phyloP scores from a whole-genome alignment of 2,113 vertebrate genomes.

The Junco hyemalis region DNA sequence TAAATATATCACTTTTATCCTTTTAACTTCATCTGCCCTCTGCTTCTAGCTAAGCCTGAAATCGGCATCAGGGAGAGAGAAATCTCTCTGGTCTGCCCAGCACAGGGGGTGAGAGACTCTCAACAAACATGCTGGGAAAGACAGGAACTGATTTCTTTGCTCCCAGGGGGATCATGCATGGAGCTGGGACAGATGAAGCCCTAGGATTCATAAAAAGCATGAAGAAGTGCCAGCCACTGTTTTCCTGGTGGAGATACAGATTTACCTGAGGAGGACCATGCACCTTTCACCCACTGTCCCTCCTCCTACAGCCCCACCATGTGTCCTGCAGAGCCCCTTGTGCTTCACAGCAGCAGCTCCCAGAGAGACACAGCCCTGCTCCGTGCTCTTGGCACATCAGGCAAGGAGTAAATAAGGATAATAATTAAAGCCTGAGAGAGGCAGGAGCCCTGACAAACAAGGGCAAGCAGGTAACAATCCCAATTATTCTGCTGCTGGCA shows the following conservation, averaged over 20 bases:
- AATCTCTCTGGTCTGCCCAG: not conserved
- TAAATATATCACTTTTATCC: not conserved
- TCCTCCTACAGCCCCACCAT: not conserved
- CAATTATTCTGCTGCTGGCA: conserved; percentile 23
- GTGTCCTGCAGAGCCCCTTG: not conserved
- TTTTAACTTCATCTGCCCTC: not conserved
- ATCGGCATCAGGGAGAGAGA: not conserved
- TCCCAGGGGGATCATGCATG: not conserved
- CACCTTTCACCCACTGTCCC: not conserved
- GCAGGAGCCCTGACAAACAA: conserved; percentile 22
- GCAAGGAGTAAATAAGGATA: not conserved
- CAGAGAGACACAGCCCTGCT: not conserved
- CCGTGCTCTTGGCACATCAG: not conserved
- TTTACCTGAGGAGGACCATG: not conserved
- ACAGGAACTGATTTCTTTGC: not conserved
- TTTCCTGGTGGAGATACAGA: not conserved
- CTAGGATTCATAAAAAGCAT: not conserved
- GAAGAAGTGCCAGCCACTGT: not conserved
- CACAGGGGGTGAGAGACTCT: not conserved
- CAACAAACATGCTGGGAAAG: not conserved
- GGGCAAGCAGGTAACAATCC: conserved; percentile 33
- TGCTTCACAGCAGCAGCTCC: not conserved
- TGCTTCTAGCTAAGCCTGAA: not conserved
- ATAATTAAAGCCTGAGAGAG: conserved; percentile 17
- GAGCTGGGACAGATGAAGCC: not conserved